phyloP scores from a whole-genome alignment of 2,888 invertebrate genomes.

The Acheta domesticus region DNA sequence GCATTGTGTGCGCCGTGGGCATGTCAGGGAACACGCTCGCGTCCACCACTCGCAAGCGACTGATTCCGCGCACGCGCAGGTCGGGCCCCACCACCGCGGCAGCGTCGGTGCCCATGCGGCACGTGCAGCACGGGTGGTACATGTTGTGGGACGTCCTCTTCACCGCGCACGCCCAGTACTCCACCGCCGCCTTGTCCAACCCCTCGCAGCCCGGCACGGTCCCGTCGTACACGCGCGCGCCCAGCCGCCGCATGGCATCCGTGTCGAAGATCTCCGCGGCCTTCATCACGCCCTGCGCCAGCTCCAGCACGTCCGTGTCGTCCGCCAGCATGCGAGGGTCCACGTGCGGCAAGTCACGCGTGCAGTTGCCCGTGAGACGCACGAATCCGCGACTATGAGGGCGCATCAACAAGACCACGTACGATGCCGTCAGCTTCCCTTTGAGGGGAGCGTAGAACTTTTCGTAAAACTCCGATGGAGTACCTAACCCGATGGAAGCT shows the following conservation, averaged over 20 bases:
- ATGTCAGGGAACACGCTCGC: too few relatives aligned
- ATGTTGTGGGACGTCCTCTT: conserved; percentile 39
- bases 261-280: too few relatives aligned
- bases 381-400: conserved; percentile 70
- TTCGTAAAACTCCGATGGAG: too few relatives aligned
- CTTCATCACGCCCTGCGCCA: conserved; percentile 37
- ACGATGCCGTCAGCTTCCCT: too few relatives aligned
- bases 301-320: conserved; percentile 69
- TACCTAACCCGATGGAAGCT: too few relatives aligned
- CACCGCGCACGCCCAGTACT: conserved; percentile 68
- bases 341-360: conserved; percentile 73
- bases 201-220: conserved; percentile 65
- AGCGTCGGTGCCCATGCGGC: conserved; percentile 57
- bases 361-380: conserved; percentile 63
- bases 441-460: too few relatives aligned
- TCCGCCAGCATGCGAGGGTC: conserved; percentile 81
- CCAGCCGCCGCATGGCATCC: conserved; percentile 53
- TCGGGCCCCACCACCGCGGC: too few relatives aligned
- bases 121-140: conserved; percentile 46
- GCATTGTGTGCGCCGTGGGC: too few relatives aligned
- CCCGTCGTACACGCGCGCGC: conserved; percentile 61
- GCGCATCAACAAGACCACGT: conserved; percentile 56
- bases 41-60: too few relatives aligned
- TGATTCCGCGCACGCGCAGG: too few relatives aligned
- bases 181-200: conserved; percentile 62